Conservation (phyloP, 92 coral and sea anemone genomes). For the Isaurus tuberculatus region DNA sequence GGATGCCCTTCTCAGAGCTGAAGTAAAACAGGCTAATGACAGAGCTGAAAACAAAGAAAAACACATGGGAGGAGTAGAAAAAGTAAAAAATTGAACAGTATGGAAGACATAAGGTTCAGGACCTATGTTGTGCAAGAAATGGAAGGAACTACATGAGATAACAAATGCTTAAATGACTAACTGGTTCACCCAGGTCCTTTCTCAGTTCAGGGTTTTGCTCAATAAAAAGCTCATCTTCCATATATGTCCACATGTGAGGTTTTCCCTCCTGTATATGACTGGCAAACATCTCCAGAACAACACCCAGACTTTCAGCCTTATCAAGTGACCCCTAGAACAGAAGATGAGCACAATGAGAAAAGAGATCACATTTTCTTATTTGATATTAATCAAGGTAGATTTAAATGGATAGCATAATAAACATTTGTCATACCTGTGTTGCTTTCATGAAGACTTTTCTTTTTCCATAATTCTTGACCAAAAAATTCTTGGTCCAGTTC, state of each 20-base stretch:
- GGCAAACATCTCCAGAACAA: constrained; percentile 67
- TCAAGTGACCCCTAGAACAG: constrained; percentile 71
- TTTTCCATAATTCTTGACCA: constrained; percentile 80
- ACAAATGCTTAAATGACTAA: constrained; percentile 39
- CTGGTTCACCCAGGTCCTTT: constrained; percentile 72
- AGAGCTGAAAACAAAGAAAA: too few species aligned
- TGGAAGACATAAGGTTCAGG: too few species aligned
- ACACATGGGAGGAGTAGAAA: too few species aligned
- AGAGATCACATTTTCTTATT: too few species aligned
- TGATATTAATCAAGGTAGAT: not conserved
- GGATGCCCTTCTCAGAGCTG: too few species aligned
- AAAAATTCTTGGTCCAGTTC: constrained; percentile 81
- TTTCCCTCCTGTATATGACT: constrained; percentile 77
- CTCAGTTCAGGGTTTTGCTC: constrained; percentile 83
- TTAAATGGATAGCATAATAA: not conserved
- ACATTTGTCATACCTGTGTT: constrained; percentile 55
- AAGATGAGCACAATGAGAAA: too few species aligned
- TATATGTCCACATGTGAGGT: constrained; percentile 78
- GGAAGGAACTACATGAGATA: too few species aligned
- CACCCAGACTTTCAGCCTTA: constrained; percentile 81
- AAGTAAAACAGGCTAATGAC: too few species aligned
- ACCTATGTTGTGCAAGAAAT: not conserved
- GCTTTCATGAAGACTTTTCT: constrained; percentile 84
- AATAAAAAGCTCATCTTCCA: constrained; percentile 87
- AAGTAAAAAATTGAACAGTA: too few species aligned